Percentiles rank a stretch among this genome's conserved stretches.
phyloP scores from a whole-genome alignment of 1,140 invertebrate genomes.

The Hyles vespertilio region DNA sequence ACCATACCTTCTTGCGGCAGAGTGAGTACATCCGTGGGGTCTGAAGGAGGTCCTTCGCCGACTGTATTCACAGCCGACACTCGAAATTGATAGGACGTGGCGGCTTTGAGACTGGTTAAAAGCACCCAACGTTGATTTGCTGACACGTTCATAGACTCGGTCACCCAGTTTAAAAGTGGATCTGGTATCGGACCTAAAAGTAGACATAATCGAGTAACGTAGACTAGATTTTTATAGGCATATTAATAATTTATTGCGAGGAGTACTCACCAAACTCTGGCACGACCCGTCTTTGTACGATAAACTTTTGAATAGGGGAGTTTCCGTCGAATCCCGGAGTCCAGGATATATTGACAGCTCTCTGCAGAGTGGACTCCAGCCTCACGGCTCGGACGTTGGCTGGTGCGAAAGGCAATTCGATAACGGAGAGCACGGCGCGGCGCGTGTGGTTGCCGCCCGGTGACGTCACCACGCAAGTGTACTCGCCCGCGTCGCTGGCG shows the following conservation, averaged over 20 bases:
- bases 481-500: slow-evolving; percentile 88
- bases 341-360: slow-evolving; percentile 94
- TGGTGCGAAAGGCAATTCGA: slow-evolving; percentile 95
- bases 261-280: slow-evolving; percentile 83
- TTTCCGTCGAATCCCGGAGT: slow-evolving; percentile 97
- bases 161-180: slow-evolving; percentile 90
- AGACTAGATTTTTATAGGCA: no score
- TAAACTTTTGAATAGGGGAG: slow-evolving; percentile 94
- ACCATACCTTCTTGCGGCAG: slow-evolving; percentile 93
- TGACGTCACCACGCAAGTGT: slow-evolving; percentile 89
- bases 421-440: slow-evolving; percentile 88
- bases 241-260: no score
- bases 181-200: slow-evolving; percentile 85
- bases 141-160: slow-evolving; percentile 91
- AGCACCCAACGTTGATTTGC: slow-evolving; percentile 86
- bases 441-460: slow-evolving; percentile 94
- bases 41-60: slow-evolving; percentile 93
- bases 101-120: slow-evolving; percentile 92
- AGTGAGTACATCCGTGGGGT: slow-evolving; percentile 90
- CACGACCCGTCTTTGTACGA: slow-evolving; percentile 93
- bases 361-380: slow-evolving; percentile 76
- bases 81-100: slow-evolving; percentile 96
- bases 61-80: slow-evolving; percentile 97
- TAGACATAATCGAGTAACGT: no score
- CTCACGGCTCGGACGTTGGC: slow-evolving; percentile 88